Conservation (phyloP, 2,888 invertebrate species). For the Leptopilina myrica region DNA sequence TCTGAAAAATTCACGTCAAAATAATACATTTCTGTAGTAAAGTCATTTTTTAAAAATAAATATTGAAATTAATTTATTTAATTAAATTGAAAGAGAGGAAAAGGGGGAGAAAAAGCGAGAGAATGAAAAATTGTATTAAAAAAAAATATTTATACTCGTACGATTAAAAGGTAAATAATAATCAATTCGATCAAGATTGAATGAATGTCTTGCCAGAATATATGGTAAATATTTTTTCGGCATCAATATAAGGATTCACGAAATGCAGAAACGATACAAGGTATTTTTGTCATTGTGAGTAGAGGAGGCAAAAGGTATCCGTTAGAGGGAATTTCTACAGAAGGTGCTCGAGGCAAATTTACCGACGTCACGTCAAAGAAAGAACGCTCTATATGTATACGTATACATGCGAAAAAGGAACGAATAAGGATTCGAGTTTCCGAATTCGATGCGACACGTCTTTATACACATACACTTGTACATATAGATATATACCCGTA, state of each 20-base stretch:
- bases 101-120: no score
- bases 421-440: constrained; percentile 29
- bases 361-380: constrained; percentile 27
- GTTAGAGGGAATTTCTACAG: constrained; percentile 7
- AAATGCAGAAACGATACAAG: constrained; percentile 4
- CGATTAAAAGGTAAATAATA: neutral
- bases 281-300: constrained; percentile 10
- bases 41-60: no score
- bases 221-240: constrained; percentile 1
- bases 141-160: no score
- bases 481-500: neutral
- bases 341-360: constrained; percentile 31
- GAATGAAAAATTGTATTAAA: no score
- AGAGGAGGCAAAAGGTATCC: constrained; percentile 15
- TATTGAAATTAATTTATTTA: no score
- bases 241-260: neutral
- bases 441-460: constrained; percentile 33
- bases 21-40: no score
- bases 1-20: no score
- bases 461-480: constrained; percentile 1
- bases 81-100: no score
- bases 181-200: neutral
- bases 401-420: neutral
- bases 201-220: neutral
- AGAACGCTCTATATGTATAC: neutral